Evolutionary conservation across 2,113 vertebrate species (phyloP).

Genomic region (Cinclus mexicanus): DNA sequence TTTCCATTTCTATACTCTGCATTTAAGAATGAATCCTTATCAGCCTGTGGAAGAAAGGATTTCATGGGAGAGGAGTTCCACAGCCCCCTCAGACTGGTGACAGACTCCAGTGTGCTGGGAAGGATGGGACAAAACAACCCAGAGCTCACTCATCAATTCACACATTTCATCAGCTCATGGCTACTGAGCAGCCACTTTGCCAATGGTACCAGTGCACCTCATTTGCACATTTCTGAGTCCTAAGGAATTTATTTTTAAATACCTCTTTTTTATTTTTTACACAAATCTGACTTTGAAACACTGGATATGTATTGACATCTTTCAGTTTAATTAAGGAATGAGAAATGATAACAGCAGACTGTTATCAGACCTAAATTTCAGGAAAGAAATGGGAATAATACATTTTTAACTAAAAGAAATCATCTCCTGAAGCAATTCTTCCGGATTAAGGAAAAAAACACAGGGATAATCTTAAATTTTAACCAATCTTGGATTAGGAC

Average conservation of each 20-base stretch:
- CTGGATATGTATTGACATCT: background rate
- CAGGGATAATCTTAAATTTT: conserved; percentile 18
- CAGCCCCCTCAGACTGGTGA: background rate
- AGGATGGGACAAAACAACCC: background rate
- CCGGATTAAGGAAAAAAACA: conserved; percentile 34
- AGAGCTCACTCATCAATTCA: background rate
- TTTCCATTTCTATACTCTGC: conserved; percentile 6
- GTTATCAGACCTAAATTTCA: conserved; percentile 2
- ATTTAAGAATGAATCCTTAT: conserved; percentile 54
- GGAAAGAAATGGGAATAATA: background rate
- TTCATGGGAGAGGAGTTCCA: background rate
- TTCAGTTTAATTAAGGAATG: background rate
- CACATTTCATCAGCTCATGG: background rate
- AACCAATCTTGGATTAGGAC: conserved; percentile 22
- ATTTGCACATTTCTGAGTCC: background rate
- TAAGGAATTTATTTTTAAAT: background rate
- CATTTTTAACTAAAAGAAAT: conserved; percentile 7
- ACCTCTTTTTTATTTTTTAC: background rate
- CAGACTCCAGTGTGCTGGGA: background rate
- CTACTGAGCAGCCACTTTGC: background rate
- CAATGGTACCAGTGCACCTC: background rate
- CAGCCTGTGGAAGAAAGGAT: background rate
- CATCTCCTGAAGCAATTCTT: conserved; percentile 11
- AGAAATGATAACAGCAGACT: background rate
- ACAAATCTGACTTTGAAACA: conserved; percentile 18